Evolutionary conservation across 2,113 vertebrate genomes (phyloP).

Genomic region (Oreochromis aureus): DNA sequence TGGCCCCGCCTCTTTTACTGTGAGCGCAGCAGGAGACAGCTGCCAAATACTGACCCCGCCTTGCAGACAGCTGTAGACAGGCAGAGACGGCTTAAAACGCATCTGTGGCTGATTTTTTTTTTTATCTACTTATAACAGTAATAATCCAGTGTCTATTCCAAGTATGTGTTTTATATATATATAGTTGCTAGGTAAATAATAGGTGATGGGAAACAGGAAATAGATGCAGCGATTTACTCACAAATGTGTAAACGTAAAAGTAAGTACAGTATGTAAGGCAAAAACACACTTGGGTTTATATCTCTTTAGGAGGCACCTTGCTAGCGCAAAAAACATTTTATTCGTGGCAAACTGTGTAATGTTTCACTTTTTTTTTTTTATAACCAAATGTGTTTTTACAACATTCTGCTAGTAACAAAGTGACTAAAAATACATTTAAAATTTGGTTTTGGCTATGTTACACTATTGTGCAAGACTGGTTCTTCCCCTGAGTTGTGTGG

Average conservation of each 20-base stretch:
- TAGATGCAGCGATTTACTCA: background rate
- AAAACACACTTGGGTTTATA: background rate
- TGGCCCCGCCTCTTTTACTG: conserved; percentile 54
- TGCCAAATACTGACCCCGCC: conserved; percentile 58
- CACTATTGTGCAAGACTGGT: background rate
- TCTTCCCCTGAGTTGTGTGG: background rate
- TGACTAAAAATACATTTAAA: background rate
- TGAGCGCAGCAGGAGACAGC: conserved; percentile 14
- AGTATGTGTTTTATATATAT: background rate
- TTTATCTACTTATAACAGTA: background rate
- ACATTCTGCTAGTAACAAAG: background rate
- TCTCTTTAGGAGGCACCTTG: background rate
- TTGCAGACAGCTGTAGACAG: background rate
- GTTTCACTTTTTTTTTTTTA: background rate
- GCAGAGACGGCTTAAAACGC: background rate
- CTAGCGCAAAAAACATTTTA: background rate
- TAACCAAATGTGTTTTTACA: background rate
- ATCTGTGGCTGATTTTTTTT: background rate
- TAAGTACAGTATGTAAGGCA: background rate
- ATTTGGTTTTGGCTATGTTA: background rate
- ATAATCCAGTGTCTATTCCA: background rate
- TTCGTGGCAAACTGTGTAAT: background rate
- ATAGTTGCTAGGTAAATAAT: too few relatives aligned
- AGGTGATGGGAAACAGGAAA: background rate
- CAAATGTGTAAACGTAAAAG: background rate